These are phyloP conservation scores for Synergus laeviventris DNA, from an alignment of 2,888 invertebrate genomes.

Conservation along the genomic window DNA sequence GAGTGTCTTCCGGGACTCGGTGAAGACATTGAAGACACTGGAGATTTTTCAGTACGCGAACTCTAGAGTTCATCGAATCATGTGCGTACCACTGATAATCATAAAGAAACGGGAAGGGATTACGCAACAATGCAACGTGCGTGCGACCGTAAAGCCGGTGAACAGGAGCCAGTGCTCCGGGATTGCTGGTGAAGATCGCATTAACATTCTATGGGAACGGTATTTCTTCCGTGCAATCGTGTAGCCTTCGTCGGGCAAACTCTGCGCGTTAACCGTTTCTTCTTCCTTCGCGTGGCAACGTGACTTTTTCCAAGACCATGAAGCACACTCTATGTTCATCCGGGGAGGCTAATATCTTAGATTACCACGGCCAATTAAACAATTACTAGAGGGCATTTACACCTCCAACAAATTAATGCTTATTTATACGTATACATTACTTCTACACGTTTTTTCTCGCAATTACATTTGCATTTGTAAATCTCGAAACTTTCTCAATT, in stretches of 20 bases:
- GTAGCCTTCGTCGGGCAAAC: slow-evolving; percentile 53
- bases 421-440: neutral
- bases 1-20: slow-evolving; percentile 43
- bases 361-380: slow-evolving; percentile 56
- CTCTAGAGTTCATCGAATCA: slow-evolving; percentile 31
- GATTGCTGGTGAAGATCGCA: slow-evolving; percentile 66
- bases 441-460: neutral
- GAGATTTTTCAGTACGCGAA: slow-evolving; percentile 15
- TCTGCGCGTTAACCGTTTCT: slow-evolving; percentile 54
- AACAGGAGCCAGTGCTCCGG: slow-evolving; percentile 51
- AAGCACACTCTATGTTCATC: slow-evolving; percentile 46
- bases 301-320: slow-evolving; percentile 49
- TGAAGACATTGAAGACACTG: slow-evolving; percentile 7
- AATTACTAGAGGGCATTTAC: neutral
- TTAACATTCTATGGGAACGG: slow-evolving; percentile 75
- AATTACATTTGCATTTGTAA: neutral
- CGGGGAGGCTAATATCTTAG: slow-evolving; percentile 50
- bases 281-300: slow-evolving; percentile 52
- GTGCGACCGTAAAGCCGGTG: slow-evolving; percentile 57
- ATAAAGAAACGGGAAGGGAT: slow-evolving; percentile 48
- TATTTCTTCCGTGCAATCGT: slow-evolving; percentile 67
- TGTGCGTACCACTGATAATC: slow-evolving; percentile 28
- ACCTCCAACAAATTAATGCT: slow-evolving; percentile 5
- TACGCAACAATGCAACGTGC: slow-evolving; percentile 68
- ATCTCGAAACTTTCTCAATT: neutral